These are phyloP conservation scores for Semotilus atromaculatus DNA, from an alignment of 2,797 vertebrate genomes.

Conservation along the genomic window DNA sequence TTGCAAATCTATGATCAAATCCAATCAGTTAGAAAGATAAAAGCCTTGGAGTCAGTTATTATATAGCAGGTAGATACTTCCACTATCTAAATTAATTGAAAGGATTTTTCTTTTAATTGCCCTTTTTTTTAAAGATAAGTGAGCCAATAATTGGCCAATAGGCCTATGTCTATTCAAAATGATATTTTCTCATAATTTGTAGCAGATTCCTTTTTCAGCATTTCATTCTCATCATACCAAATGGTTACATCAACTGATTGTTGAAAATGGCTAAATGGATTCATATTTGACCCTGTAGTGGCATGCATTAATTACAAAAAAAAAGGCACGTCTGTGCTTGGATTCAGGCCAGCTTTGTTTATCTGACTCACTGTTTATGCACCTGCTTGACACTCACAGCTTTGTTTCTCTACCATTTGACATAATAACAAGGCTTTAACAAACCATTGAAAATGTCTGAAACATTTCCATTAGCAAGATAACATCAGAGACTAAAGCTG, in stretches of 20 bases:
- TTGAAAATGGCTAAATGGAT: conserved; percentile 26
- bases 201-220: background rate
- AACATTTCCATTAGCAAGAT: background rate
- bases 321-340: background rate
- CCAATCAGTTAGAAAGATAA: background rate
- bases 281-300: conserved; percentile 4
- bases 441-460: background rate
- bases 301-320: conserved; percentile 10
- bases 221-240: background rate
- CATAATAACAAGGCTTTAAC: background rate
- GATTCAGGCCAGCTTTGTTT: conserved; percentile 7
- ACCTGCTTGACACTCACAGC: background rate
- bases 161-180: background rate
- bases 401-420: background rate
- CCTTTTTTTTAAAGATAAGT: background rate
- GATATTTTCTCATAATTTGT: background rate
- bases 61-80: background rate
- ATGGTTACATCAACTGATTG: background rate
- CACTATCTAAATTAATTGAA: background rate
- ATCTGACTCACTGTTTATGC: background rate
- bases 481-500: conserved; percentile 16
- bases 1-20: background rate
- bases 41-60: background rate
- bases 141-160: background rate
- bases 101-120: background rate